These are phyloP conservation scores for Amiota communis DNA, from an alignment of 2,888 invertebrate species.

Conservation along the genomic window DNA sequence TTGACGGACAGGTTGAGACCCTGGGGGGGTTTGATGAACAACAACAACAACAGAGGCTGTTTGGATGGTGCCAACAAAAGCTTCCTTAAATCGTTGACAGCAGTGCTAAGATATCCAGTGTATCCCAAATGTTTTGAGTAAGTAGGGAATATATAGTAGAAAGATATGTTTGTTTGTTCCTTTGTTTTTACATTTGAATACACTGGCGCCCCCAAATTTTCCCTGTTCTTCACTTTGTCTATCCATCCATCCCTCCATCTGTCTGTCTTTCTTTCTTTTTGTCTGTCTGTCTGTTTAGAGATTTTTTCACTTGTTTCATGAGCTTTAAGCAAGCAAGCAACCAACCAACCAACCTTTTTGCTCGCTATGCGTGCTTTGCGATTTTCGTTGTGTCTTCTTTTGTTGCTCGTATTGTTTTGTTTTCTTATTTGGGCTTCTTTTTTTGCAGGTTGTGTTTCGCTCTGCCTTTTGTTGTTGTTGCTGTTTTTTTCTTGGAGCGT, in stretches of 20 bases:
- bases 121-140: too few relatives aligned
- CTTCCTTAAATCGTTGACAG: too few relatives aligned
- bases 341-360: conserved; percentile 16
- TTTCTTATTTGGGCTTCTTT: neutral
- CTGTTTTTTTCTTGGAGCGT: conserved; percentile 53
- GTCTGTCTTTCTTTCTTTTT: neutral
- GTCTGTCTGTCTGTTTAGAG: neutral
- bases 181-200: too few relatives aligned
- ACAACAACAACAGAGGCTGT: neutral
- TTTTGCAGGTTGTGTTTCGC: conserved; percentile 27
- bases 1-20: too few relatives aligned
- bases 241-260: neutral
- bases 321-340: neutral
- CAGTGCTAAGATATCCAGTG: too few relatives aligned
- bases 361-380: conserved; percentile 31
- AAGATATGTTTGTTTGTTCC: too few relatives aligned
- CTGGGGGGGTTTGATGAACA: too few relatives aligned
- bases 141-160: too few relatives aligned
- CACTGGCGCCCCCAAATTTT: too few relatives aligned
- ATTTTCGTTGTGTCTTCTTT: conserved; percentile 35
- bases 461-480: conserved; percentile 20
- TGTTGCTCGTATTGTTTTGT: conserved; percentile 2
- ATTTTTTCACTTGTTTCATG: conserved; percentile 38
- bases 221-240: too few relatives aligned
- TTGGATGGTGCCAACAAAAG: neutral